These are phyloP conservation scores for Mesoligia furuncula DNA, from an alignment of 2,888 invertebrate genomes.

Conservation along the genomic window DNA sequence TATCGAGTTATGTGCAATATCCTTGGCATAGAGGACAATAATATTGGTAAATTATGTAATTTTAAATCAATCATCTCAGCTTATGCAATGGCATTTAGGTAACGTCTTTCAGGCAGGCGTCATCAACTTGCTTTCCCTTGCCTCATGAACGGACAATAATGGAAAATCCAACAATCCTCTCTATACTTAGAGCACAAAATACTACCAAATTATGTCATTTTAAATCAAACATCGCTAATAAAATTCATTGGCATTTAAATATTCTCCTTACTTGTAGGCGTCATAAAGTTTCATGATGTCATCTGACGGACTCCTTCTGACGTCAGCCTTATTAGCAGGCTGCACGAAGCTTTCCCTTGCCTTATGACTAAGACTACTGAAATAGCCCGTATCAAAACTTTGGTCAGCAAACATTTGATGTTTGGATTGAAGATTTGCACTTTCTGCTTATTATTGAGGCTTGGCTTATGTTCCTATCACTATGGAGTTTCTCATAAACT, in stretches of 20 bases:
- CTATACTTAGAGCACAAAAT: neutral
- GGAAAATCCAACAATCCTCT: neutral
- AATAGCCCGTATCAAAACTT: constrained; percentile 36
- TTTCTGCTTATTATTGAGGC: constrained; percentile 1
- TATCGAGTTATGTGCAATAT: neutral
- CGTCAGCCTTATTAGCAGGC: constrained; percentile 38
- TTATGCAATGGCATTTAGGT: neutral
- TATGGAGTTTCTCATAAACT: neutral
- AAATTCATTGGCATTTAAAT: constrained; percentile 22
- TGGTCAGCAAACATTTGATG: constrained; percentile 23
- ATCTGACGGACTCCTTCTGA: constrained; percentile 29
- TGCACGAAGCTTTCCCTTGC: constrained; percentile 45
- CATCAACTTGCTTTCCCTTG: constrained; percentile 3
- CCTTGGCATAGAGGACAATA: neutral
- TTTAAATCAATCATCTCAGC: neutral
- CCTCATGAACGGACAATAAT: neutral
- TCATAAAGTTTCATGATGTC: constrained; percentile 43
- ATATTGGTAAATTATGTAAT: neutral
- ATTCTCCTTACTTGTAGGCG: constrained; percentile 36
- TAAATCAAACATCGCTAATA: neutral
- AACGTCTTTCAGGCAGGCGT: neutral
- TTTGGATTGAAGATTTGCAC: constrained; percentile 21
- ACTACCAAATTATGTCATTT: constrained; percentile 10
- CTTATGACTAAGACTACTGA: constrained; percentile 34
- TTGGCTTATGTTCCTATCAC: neutral